These are phyloP conservation scores for Phalera bucephala DNA, from an alignment of 2,888 invertebrate species.

Conservation along the genomic window DNA sequence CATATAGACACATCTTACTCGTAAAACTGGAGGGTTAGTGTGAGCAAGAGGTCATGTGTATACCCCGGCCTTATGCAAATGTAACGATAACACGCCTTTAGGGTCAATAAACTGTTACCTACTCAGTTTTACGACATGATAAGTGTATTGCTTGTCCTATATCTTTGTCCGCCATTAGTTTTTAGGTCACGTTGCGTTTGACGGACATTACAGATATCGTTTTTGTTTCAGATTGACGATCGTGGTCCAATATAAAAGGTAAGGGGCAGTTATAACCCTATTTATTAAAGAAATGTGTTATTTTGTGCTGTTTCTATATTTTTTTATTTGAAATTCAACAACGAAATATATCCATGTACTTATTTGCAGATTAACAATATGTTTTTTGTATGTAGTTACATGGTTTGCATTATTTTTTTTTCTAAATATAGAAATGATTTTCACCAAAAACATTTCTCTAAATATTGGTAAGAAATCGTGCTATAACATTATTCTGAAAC, in stretches of 20 bases:
- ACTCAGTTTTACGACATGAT: conserved; percentile 75
- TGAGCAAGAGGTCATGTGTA: conserved; percentile 49
- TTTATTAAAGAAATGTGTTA: neutral
- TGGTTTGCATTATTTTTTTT: no score
- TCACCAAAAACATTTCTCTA: no score
- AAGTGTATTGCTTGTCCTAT: conserved; percentile 71
- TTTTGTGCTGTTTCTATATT: no score
- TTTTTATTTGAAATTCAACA: no score
- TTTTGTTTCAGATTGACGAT: conserved; percentile 60
- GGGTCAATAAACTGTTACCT: conserved; percentile 79
- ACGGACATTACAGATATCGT: conserved; percentile 41
- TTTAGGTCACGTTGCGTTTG: conserved; percentile 46
- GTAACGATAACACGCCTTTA: conserved; percentile 76
- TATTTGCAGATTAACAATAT: no score
- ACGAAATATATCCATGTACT: no score
- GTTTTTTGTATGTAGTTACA: no score
- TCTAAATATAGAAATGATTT: no score
- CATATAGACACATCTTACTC: conserved; percentile 49
- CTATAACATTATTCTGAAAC: no score
- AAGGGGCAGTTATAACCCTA: conserved; percentile 8
- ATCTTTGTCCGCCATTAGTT: conserved; percentile 47
- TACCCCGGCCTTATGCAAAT: conserved; percentile 71
- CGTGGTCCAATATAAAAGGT: conserved; percentile 26
- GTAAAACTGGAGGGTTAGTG: conserved; percentile 68
- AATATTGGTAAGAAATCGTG: no score